Percentiles rank a stretch among this genome's conserved stretches.
Evolutionary conservation across 2,797 vertebrate genomes (phyloP).

Genomic region (Halcyon chelicuti): DNA sequence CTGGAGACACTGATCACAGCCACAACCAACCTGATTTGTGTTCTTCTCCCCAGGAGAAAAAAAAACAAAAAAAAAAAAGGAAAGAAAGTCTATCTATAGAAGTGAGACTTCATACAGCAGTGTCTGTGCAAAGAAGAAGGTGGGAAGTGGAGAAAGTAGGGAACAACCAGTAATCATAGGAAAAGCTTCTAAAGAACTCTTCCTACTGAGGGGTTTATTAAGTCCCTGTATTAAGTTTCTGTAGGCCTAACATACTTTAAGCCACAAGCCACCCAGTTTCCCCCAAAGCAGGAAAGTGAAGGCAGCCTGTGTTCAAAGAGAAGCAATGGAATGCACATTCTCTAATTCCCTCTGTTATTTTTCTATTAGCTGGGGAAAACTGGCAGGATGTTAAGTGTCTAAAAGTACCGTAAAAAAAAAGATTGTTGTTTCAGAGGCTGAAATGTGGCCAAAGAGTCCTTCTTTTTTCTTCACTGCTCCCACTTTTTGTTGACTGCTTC

Average conservation of each 20-base stretch:
- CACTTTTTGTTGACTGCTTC: conserved; percentile 64
- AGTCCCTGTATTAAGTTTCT: background rate
- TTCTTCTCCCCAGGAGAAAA: background rate
- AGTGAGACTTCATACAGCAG: background rate
- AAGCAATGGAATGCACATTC: background rate
- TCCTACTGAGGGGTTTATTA: background rate
- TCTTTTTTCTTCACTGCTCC: background rate
- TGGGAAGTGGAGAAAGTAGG: background rate
- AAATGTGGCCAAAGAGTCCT: conserved; percentile 15
- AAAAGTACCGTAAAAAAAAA: background rate
- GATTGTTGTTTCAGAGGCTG: background rate
- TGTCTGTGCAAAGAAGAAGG: background rate
- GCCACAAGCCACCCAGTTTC: background rate
- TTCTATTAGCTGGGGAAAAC: background rate
- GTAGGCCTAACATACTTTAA: background rate
- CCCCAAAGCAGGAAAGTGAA: background rate
- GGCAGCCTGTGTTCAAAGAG: background rate
- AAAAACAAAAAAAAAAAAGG: too few relatives aligned
- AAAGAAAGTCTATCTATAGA: rapidly evolving
- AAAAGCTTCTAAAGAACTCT: background rate
- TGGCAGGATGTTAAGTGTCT: conserved; percentile 9
- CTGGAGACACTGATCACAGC: background rate
- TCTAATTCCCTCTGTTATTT: conserved; percentile 60
- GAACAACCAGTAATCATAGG: background rate
- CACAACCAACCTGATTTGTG: rapidly evolving